These are phyloP conservation scores for Sarcophaga bullata DNA, from an alignment of 1,140 invertebrate species.

Conservation along the genomic window DNA sequence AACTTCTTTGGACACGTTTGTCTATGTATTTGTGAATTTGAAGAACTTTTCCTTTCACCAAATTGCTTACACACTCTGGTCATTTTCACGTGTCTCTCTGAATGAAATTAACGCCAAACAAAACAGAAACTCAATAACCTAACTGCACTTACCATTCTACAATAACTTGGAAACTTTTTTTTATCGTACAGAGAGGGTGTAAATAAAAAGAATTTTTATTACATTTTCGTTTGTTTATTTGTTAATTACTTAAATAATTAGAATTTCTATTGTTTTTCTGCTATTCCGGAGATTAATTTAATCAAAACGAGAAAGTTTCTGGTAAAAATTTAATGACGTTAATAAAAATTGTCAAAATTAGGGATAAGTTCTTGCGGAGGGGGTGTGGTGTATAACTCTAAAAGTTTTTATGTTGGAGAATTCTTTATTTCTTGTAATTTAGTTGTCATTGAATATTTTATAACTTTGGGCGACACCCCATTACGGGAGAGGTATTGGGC, in stretches of 20 bases:
- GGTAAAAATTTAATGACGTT: background rate
- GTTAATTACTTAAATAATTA: conserved; percentile 39
- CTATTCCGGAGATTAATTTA: conserved; percentile 5
- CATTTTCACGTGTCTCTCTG: conserved; percentile 21
- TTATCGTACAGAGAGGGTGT: background rate
- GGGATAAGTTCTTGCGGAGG: no score
- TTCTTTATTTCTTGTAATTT: no score
- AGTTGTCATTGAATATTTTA: no score
- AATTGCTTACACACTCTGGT: background rate
- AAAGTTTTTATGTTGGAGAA: no score
- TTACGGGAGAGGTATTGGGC: no score
- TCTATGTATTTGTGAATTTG: background rate
- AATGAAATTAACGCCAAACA: background rate
- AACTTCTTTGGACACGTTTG: conserved; percentile 23
- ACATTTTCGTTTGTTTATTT: conserved; percentile 16
- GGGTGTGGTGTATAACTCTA: no score
- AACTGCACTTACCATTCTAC: background rate
- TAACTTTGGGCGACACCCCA: no score
- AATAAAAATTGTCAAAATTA: background rate
- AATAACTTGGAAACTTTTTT: background rate
- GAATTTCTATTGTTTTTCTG: background rate
- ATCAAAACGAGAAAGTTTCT: conserved; percentile 5
- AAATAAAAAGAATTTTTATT: background rate
- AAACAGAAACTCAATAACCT: background rate
- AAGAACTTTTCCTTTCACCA: background rate